Base-by-base conservation (phyloP, 2,113 vertebrate species). In the Dermatemys mawii region DNA sequence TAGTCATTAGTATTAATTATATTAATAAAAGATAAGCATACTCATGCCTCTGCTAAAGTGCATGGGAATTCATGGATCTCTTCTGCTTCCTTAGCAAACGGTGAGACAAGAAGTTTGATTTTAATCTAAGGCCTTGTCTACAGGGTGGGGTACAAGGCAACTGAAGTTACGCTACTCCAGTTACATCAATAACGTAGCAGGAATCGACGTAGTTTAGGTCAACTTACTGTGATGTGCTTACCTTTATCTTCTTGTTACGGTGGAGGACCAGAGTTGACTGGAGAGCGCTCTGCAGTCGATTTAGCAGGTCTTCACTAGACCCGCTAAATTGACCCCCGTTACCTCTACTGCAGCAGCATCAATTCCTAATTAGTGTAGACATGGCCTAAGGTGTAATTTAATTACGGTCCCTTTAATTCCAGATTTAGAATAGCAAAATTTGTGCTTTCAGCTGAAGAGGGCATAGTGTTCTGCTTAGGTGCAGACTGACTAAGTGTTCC, bases 1-100 rank as follows among this genome's bases (percentile, higher is more conserved):
- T 3, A 54, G 48, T 35, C 44, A 54, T 83, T 90, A 29, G 63
- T 53, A 73, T 87, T 92, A 93, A 88, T 92, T 63, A 73, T 2
- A 0, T 63, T 84, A 84, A 84, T 86, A 10, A 88, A 93, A 35
- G 7, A 21, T 50, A 8, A 0, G 2, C 35, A 32, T 78, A 10
- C 11, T 57, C 51, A 1, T 7, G 73, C 48, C 41, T 75, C 70
- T 75, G 24, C 93, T 87, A 48, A 55, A 92, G 60, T 1, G 21
- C 2, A 1, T 73, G 83, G 89, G 79, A 48, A 53, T 49, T 44
- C 35, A 1, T 4, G 32, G 55, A 46, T 12, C 11, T 80, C 51
- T 32, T 41, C n/a, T 27, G 11, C 11, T 75, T 70, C 84, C 84
- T 53, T 1, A 0, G 75, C 16, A 13, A 21, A 8, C 3, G 35